Percentiles rank a stretch among this genome's conserved stretches.
These are phyloP conservation scores for Chalcis sispes DNA, from an alignment of 2,888 invertebrate species.

Conservation along the genomic window DNA sequence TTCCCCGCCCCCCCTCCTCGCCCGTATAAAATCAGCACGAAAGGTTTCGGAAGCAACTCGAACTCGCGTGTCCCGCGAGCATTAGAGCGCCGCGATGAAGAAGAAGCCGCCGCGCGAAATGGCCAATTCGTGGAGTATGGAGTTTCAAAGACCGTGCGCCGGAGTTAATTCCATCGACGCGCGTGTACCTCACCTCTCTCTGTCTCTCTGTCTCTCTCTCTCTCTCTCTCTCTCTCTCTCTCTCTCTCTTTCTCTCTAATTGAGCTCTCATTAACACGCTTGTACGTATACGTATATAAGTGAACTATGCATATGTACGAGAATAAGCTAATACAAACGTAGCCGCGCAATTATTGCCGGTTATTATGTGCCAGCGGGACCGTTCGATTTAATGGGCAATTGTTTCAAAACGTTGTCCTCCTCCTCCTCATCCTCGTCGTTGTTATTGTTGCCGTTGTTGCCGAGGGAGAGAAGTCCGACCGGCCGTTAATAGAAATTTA, in stretches of 20 bases:
- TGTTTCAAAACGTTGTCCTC: constrained; percentile 68
- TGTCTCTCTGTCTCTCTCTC: too few relatives aligned
- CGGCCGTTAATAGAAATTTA: constrained; percentile 74
- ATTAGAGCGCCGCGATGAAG: background rate
- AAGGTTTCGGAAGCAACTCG: background rate
- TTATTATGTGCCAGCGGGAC: constrained; percentile 74
- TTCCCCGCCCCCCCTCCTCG: background rate
- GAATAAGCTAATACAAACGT: constrained; percentile 4
- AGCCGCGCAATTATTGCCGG: constrained; percentile 70
- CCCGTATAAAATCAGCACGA: background rate
- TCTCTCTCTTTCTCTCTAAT: constrained; percentile 70
- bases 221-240: too few relatives aligned
- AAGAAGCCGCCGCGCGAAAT: constrained; percentile 2
- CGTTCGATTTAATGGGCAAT: constrained; percentile 75
- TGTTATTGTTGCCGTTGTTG: background rate
- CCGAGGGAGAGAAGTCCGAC: background rate
- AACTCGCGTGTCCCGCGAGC: background rate
- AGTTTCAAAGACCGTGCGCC: constrained; percentile 70
- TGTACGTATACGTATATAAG: too few relatives aligned
- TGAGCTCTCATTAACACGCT: constrained; percentile 74
- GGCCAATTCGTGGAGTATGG: constrained; percentile 60
- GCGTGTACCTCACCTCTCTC: too few relatives aligned
- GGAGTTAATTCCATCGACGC: constrained; percentile 74
- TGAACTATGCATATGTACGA: too few relatives aligned
- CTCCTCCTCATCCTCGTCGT: background rate